phyloP scores from a whole-genome alignment of 30 jellyfish, hydroid and myxozoan species.

The Thelohanellus kitauei region DNA sequence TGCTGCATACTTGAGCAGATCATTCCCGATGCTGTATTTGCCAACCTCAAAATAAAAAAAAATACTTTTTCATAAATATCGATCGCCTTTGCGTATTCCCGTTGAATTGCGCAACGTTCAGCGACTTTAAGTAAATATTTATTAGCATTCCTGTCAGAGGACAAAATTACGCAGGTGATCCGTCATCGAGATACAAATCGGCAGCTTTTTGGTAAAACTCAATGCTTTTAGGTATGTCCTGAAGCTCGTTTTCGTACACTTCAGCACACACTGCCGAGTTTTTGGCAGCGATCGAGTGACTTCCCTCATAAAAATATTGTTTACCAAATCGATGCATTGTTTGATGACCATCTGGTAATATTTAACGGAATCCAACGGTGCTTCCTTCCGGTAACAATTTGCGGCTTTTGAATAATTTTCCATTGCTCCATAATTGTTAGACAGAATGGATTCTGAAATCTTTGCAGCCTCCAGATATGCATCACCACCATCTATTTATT shows the following conservation, averaged over 20 bases:
- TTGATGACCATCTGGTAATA: too few species aligned
- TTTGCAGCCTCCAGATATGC: slow-evolving; percentile 70
- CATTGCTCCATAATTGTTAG: slow-evolving; percentile 73
- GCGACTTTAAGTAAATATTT: slow-evolving; percentile 76
- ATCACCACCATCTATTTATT: slow-evolving; percentile 87
- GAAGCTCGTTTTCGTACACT: too few species aligned
- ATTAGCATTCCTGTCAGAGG: slow-evolving; percentile 69
- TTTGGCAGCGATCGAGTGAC: too few species aligned
- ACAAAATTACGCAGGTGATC: too few species aligned
- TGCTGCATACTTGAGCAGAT: slow-evolving; percentile 64
- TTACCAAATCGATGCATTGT: too few species aligned
- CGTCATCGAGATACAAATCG: too few species aligned
- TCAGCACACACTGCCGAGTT: too few species aligned
- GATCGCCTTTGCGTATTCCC: slow-evolving; percentile 37
- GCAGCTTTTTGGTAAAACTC: too few species aligned
- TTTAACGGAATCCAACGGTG: too few species aligned
- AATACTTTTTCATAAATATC: slow-evolving; percentile 55
- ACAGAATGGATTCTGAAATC: slow-evolving; percentile 22
- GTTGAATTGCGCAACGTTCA: slow-evolving; percentile 37
- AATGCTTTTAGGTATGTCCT: too few species aligned
- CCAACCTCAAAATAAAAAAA: slow-evolving; percentile 27
- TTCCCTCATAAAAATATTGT: too few species aligned
- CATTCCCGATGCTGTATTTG: slow-evolving; percentile 28
- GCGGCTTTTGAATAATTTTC: slow-evolving; percentile 84
- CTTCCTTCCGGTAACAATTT: slow-evolving; percentile 52